Base-by-base conservation (phyloP, 2,113 vertebrate species). In the Rhodinocichla rosea region DNA sequence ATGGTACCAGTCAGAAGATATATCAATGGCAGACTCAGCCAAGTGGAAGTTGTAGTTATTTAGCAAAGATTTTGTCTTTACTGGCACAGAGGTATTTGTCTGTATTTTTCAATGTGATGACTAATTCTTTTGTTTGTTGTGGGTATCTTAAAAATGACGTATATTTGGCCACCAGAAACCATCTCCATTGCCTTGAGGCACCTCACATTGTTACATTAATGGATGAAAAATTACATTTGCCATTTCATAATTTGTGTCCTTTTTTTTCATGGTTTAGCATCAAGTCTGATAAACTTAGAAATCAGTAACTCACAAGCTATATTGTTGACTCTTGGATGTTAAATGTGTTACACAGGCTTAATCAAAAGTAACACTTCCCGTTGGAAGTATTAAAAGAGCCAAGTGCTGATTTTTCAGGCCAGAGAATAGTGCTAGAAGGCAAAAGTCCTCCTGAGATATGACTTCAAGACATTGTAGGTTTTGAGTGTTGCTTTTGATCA, bases 211-310 rank as follows among this genome's bases (percentile, higher is more conserved):
- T 79, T 79, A 49, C n/a, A 57, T 71, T 84, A 89, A 62, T n/a
- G 63, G 70, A 76, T 87, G n/a, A 89, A 92, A 91, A 91, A 83
- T 89, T 83, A 24, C 49, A 65, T 91, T 89, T 92, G 53, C 77
- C 76, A n/a, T 87, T 83, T 89, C 59, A 53, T 89, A 56, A 87
- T 87, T 80, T 89, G 47, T 80, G 67, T 89, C 56, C 24, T 32
- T 13, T 2, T 59, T 90, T 92, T 90, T 67, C 73, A 35, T 35
- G 73, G 27, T 62, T 81, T 83, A 77, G 45, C 83, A 90, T 80
- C 53, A 80, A 77, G 63, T 87, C 53, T 73, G 62, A 85, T 89
- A 64, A 94, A 82, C 57, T 79, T 73, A 90, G 63, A 83, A 92
- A 64, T 67, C n/a, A 55, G 67, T 68, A 95, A 71, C 40, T 94